Evolutionary conservation across 2,888 invertebrate species (phyloP).

Genomic region (Eremobia ochroleuca): DNA sequence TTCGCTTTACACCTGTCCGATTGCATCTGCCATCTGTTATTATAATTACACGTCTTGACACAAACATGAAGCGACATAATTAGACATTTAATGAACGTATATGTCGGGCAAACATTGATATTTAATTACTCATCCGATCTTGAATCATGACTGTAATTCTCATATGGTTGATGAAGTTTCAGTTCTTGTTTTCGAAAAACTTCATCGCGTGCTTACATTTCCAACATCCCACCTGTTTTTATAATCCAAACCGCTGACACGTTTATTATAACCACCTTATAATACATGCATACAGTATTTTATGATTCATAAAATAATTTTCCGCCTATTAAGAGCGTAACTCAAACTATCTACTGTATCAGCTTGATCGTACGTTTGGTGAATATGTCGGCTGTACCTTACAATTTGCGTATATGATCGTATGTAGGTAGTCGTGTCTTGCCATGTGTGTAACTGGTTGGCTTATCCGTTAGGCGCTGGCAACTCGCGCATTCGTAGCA

Average conservation of each 20-base stretch:
- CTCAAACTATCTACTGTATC: conserved; percentile 44
- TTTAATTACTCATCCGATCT: conserved; percentile 21
- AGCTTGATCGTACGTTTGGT: conserved; percentile 15
- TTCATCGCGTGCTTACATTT: conserved; percentile 12
- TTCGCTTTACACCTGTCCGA: conserved; percentile 73
- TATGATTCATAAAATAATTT: conserved; percentile 67
- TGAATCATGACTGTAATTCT: conserved; percentile 4
- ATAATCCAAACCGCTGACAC: conserved; percentile 62
- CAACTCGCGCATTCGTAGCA: conserved; percentile 85
- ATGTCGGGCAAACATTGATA: conserved; percentile 13
- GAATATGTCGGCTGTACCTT: conserved; percentile 26
- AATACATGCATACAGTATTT: conserved; percentile 57
- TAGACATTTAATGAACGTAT: conserved; percentile 5
- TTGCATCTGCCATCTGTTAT: conserved; percentile 63
- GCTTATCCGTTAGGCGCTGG: conserved; percentile 81
- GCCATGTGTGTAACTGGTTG: conserved; percentile 74
- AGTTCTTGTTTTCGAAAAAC: conserved; percentile 11
- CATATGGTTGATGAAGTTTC: conserved; percentile 21
- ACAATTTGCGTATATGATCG: conserved; percentile 39
- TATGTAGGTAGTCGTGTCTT: conserved; percentile 62
- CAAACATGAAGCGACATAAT: conserved; percentile 18
- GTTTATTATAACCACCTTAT: conserved; percentile 62
- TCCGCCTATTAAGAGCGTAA: conserved; percentile 59
- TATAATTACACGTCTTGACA: conserved; percentile 59
- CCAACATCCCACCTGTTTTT: conserved; percentile 51